Conservation (phyloP, 2,888 invertebrate genomes). For the Nipponacmea schrenckii region DNA sequence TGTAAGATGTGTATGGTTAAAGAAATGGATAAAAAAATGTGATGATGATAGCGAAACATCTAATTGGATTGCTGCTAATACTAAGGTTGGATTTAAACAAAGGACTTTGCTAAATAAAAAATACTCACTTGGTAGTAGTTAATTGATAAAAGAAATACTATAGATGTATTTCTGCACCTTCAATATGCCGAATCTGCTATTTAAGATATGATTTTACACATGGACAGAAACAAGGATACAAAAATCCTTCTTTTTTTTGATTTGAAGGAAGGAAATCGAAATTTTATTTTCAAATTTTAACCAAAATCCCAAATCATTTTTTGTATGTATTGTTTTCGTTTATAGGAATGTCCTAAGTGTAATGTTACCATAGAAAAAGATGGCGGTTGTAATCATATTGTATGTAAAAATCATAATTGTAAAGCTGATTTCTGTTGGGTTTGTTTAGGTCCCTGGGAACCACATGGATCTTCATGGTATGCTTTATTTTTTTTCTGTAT, state of each 20-base stretch:
- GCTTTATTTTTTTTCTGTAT: slow-evolving; percentile 12
- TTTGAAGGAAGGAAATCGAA: too few species aligned
- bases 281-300: too few species aligned
- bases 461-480: slow-evolving; percentile 94
- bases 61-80: slow-evolving; percentile 99
- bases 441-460: slow-evolving; percentile 98
- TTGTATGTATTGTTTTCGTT: too few species aligned
- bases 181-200: too few species aligned
- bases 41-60: slow-evolving; percentile 99
- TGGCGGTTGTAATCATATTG: slow-evolving; percentile 99
- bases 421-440: slow-evolving; percentile 99
- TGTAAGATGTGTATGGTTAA: slow-evolving; percentile 90
- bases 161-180: too few species aligned
- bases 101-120: too few species aligned
- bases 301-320: too few species aligned
- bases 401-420: slow-evolving; percentile 97
- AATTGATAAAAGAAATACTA: too few species aligned
- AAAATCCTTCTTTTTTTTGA: too few species aligned
- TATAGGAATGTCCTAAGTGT: slow-evolving; percentile 93
- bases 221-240: too few species aligned
- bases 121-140: too few species aligned
- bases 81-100: slow-evolving; percentile 75
- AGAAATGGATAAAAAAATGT: slow-evolving; percentile 98
- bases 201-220: too few species aligned
- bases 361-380: slow-evolving; percentile 82